These are phyloP conservation scores for Autographa pulchrina DNA, from an alignment of 2,888 invertebrate genomes.

Conservation along the genomic window DNA sequence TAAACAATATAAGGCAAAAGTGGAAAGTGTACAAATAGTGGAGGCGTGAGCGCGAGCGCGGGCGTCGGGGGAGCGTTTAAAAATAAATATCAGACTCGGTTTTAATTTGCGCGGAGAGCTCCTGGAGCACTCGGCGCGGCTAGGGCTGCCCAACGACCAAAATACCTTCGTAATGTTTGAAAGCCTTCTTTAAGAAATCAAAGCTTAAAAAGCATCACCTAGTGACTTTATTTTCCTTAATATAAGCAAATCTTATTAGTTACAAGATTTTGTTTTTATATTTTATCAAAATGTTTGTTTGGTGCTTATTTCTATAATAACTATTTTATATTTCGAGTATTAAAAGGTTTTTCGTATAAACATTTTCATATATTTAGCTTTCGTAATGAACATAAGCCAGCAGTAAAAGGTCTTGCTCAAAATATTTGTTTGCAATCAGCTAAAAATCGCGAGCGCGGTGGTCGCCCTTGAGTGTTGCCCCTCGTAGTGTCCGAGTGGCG, in stretches of 20 bases:
- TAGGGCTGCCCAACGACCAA: constrained; percentile 9
- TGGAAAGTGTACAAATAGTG: constrained; percentile 56
- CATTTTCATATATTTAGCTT: too few relatives aligned
- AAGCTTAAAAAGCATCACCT: too few relatives aligned
- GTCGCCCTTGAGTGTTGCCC: constrained; percentile 34
- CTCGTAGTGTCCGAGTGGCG: constrained; percentile 34
- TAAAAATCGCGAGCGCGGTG: neutral
- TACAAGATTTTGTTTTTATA: too few relatives aligned
- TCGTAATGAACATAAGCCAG: too few relatives aligned
- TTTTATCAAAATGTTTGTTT: too few relatives aligned
- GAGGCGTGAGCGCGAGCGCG: constrained; percentile 12
- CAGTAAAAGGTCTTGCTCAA: too few relatives aligned
- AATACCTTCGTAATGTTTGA: too few relatives aligned
- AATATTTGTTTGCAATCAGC: neutral
- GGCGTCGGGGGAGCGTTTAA: constrained; percentile 61
- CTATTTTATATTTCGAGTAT: too few relatives aligned
- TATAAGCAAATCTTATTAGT: too few relatives aligned
- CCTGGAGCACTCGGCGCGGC: constrained; percentile 1
- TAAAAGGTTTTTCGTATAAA: too few relatives aligned
- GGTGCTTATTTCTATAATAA: too few relatives aligned
- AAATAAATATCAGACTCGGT: constrained; percentile 75
- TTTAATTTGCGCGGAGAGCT: constrained; percentile 65
- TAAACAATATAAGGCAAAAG: constrained; percentile 64
- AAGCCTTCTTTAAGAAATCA: neutral
- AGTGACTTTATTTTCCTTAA: too few relatives aligned